A percentile compares a stretch with the other conserved stretches of the same genome.
Evolutionary conservation across 2,888 invertebrate species (phyloP).

Genomic region (Heteromyza rotundicornis): DNA sequence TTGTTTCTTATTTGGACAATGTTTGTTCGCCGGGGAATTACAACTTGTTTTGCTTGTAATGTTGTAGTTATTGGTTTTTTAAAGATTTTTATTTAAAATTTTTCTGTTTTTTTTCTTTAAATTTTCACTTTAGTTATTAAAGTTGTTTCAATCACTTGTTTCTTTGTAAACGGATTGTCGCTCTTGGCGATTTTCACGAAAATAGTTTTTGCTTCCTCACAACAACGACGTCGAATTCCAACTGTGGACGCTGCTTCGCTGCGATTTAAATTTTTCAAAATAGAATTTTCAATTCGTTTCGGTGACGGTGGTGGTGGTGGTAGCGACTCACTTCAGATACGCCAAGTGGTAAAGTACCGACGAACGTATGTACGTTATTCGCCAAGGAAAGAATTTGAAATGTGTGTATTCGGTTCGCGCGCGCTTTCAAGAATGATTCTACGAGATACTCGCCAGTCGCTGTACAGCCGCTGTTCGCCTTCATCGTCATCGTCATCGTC

Average conservation of each 20-base stretch:
- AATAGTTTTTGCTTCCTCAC: too few species aligned
- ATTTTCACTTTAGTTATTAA: neutral
- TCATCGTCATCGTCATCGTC: neutral
- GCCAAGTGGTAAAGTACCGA: too few species aligned
- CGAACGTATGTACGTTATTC: too few species aligned
- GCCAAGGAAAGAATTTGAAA: neutral
- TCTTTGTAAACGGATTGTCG: neutral
- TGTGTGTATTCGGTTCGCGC: slow-evolving; percentile 48
- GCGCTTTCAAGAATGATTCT: slow-evolving; percentile 63
- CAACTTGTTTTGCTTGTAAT: neutral
- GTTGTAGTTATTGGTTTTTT: slow-evolving; percentile 14
- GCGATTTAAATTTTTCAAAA: too few species aligned
- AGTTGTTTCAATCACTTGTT: neutral
- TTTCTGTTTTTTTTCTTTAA: slow-evolving; percentile 12
- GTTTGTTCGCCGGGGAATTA: neutral
- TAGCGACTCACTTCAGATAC: too few species aligned
- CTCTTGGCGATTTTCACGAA: neutral
- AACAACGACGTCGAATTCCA: too few species aligned
- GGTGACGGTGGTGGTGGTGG: neutral
- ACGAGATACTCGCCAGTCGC: slow-evolving; percentile 40
- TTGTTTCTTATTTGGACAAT: too few species aligned
- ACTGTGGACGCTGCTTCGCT: too few species aligned
- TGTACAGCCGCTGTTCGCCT: slow-evolving; percentile 29
- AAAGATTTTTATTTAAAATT: slow-evolving; percentile 12
- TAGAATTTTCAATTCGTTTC: neutral